Base-by-base conservation (phyloP, 1,140 invertebrate genomes). In the Ectropis grisescens region DNA sequence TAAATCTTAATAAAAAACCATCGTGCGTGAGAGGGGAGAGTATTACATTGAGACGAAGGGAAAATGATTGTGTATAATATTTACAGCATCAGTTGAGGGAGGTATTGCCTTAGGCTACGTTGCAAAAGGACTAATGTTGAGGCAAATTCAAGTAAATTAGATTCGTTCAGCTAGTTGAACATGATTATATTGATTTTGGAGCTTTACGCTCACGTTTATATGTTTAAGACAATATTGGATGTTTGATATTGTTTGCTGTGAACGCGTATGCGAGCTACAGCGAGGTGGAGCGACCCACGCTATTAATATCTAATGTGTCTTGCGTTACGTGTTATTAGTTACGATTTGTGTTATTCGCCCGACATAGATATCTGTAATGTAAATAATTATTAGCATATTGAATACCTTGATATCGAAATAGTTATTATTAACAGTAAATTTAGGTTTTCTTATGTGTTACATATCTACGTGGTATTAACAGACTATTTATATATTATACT, bases 1-100 rank as follows among this genome's bases (percentile, higher is more conserved):
- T 71, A 70, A 69, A 72, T 66, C 48, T 54, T 52, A 70, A 65
- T 70, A 76, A 71, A 72, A 67, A 62, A 45, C 47, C 38, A 40
- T 29, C 37, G 27, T 19, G 16, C 33, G 16, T 22, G 30, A 46
- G 38, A 53, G 45, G 49, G 49, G 44, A 54, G 40, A 41, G 31
- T 37, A 26, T 23, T 34, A 16, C 15, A 37, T 36, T 33, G 32
- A 11, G 9, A 19, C 8, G 16, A 19, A 8, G 16, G 8, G 8
- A 19, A 4, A 19, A 4, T 19, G 8, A 19, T 8, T 4, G 3
- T 4, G 10, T 32, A 29, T 33, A 6, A n/a, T 36, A 14, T 34
- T 16, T 33, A 24, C 25, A 4, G 16, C 8, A 19, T 19, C 3
- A 19, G 31, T 33, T 37, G 34, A 7, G 30, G 25, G 28, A 33